These are phyloP conservation scores for Brachystomella parvula DNA, from an alignment of 1,140 invertebrate species.

Conservation along the genomic window DNA sequence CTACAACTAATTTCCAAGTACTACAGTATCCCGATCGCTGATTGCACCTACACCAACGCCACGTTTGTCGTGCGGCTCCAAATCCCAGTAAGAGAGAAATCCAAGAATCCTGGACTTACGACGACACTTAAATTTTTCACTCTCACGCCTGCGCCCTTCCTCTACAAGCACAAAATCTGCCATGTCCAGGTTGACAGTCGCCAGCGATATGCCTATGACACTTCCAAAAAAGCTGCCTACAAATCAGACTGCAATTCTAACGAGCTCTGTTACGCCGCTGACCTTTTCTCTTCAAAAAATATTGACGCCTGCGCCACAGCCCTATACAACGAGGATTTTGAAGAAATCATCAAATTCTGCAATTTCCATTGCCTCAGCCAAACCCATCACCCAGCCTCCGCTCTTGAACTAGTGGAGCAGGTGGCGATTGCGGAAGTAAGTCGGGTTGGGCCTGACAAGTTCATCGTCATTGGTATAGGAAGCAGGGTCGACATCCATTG, in stretches of 20 bases:
- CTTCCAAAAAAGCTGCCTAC: constrained; percentile 9
- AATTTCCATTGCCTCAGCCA: constrained; percentile 15
- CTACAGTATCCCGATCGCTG: constrained; percentile 29
- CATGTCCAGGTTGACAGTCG: background rate
- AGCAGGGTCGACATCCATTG: background rate
- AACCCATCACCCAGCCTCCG: background rate
- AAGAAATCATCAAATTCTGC: constrained; percentile 15
- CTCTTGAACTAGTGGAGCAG: background rate
- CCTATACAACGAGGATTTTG: constrained; percentile 6
- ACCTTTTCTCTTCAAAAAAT: background rate
- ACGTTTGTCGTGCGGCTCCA: constrained; percentile 27
- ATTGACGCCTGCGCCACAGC: constrained; percentile 24
- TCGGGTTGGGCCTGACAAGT: constrained; percentile 5
- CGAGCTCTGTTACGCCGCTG: constrained; percentile 22
- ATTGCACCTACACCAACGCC: constrained; percentile 30
- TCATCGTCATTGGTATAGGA: background rate
- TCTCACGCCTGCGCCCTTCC: constrained; percentile 16
- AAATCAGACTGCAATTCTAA: constrained; percentile 17
- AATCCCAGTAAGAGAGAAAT: constrained; percentile 15
- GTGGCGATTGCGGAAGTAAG: too few species aligned
- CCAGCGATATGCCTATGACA: constrained; percentile 19
- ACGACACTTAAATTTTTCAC: constrained; percentile 13
- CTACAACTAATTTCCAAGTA: constrained; percentile 24
- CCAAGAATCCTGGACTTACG: background rate
- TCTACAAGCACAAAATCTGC: constrained; percentile 19